Base-by-base conservation (phyloP, 2,888 invertebrate genomes). In the Perithous albicinctus region DNA sequence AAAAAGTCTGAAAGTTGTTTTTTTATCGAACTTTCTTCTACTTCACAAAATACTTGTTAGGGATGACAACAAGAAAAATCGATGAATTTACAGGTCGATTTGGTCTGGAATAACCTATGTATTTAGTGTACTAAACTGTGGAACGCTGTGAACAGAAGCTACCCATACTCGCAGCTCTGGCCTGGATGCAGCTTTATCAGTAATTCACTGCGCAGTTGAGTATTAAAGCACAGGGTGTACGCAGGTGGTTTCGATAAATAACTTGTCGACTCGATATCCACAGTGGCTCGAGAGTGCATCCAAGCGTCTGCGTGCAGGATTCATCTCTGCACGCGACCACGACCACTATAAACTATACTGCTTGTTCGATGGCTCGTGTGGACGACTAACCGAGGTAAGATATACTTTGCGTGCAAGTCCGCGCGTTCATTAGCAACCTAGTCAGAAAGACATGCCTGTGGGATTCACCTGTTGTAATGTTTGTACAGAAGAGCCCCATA, bases 211-310 rank as follows among this genome's bases (percentile, higher is more conserved):
- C 56, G 64, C 78, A 78, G 64, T 78, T 70, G 64, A 78, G 74
- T 78, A 78, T 82, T 63, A 69, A 74, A 78, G 78, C 69, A 46
- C 81, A n/a, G n/a, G 32, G 59, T 54, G 70, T 63, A 73, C 48
- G 74, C 78, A 78, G 78, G 78, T 78, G 74, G 69, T 73, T 74
- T 48, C 81, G 81, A 82, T 82, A 82, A 78, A 74, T 82, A 81
- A 82, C 67, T 78, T 59, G 74, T 78, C 64, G 74, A 74, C 70
- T 78, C 69, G 61, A 81, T 81, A 77, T 77, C 66, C 61, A 51
- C 70, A 32, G 54, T 26, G 29, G 35, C 32, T 59, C 59, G 32
- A 32, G 32, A 32, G 59, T 35, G 73, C 41, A 51, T 76, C 43
- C 32, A 23, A 15, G 70, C 56, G 64, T 38, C 76, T 67, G 77